Evolutionary conservation across 2,797 vertebrate genomes (phyloP).

Genomic region (Ctenopoma kingsleyae): DNA sequence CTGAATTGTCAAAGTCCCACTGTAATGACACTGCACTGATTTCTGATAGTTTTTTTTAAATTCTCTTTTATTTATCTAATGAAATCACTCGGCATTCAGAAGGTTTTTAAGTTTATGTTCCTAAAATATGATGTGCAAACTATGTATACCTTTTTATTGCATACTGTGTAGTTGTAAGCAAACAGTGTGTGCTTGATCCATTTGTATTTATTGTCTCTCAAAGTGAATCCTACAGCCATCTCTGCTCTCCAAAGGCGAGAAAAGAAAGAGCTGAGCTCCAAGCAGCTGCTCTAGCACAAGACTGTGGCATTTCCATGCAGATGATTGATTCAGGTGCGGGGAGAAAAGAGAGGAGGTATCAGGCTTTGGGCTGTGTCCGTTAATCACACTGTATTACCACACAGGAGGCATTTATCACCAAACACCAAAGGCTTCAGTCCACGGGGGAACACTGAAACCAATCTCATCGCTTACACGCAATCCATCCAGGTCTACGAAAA

Average conservation of each 20-base stretch:
- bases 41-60: slow-evolving; percentile 1
- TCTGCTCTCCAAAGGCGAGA: slow-evolving; percentile 42
- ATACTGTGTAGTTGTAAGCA: not conserved
- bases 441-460: slow-evolving; percentile 80
- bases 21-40: not conserved
- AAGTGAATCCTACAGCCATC: slow-evolving; percentile 46
- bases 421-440: slow-evolving; percentile 82
- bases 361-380: slow-evolving; percentile 80
- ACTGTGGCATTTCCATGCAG: slow-evolving; percentile 76
- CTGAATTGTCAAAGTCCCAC: slow-evolving; percentile 10
- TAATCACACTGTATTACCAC: slow-evolving; percentile 85
- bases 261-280: slow-evolving; percentile 49
- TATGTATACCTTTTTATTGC: not conserved
- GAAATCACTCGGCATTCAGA: not conserved
- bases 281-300: slow-evolving; percentile 66
- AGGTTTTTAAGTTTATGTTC: not conserved
- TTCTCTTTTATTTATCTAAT: not conserved
- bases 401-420: slow-evolving; percentile 85
- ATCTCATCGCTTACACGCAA: slow-evolving; percentile 79
- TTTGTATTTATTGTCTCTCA: slow-evolving; percentile 46
- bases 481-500: slow-evolving; percentile 78
- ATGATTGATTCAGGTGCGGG: slow-evolving; percentile 83
- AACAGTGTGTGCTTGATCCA: slow-evolving; percentile 16
- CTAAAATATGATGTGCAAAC: not conserved
- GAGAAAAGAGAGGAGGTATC: slow-evolving; percentile 72